These are phyloP conservation scores for Trichopoda pennipes DNA, from an alignment of 2,888 invertebrate genomes.

Conservation along the genomic window DNA sequence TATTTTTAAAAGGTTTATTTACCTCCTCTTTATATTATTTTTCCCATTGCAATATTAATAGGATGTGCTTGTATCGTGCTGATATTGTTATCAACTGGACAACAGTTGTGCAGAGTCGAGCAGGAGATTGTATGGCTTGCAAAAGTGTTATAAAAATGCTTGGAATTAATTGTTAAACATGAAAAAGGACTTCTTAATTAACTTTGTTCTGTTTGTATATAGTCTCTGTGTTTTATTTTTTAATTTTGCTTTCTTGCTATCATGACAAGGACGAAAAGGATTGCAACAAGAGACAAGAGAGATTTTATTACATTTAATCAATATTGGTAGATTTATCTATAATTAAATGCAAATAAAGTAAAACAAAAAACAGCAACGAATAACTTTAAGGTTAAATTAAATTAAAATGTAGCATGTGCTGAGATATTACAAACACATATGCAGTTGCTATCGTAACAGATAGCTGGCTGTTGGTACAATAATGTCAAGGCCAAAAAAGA, in stretches of 20 bases:
- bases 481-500: too few species aligned
- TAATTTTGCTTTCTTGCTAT: not conserved
- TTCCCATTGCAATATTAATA: constrained; percentile 5
- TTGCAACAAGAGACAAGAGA: not conserved
- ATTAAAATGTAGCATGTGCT: not conserved
- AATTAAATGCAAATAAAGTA: constrained; percentile 22
- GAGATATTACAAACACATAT: too few species aligned
- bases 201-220: constrained; percentile 36
- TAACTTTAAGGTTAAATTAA: constrained; percentile 4
- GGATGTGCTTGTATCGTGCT: constrained; percentile 5
- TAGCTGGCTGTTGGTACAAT: too few species aligned
- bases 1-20: constrained; percentile 2
- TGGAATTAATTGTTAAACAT: constrained; percentile 36
- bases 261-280: not conserved
- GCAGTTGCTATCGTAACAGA: too few species aligned
- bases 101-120: too few species aligned
- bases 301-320: constrained; percentile 27
- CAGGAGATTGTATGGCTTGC: constrained; percentile 1
- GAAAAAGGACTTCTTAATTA: constrained; percentile 47
- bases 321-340: constrained; percentile 31
- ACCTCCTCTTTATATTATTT: not conserved
- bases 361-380: not conserved
- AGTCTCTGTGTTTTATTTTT: not conserved
- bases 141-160: not conserved
- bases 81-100: constrained; percentile 11